Conservation (phyloP, 2,797 vertebrate species). For the Enteromius thamalakanensis region DNA sequence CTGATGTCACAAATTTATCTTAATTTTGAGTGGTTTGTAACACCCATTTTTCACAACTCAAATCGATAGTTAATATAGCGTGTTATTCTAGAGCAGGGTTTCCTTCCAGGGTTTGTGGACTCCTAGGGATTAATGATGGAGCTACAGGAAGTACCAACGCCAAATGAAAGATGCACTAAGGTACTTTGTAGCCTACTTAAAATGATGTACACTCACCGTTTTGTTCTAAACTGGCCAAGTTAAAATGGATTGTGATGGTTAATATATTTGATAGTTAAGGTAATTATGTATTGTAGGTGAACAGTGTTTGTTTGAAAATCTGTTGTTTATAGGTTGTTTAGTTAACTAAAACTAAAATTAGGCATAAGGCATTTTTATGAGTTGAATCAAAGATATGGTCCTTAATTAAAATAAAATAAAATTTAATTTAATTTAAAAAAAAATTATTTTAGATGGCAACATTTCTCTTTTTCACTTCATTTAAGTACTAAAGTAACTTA, state of each 20-base stretch:
- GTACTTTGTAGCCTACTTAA: not conserved
- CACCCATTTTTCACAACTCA: not conserved
- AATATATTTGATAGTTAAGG: not conserved
- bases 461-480: not conserved
- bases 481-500: not conserved
- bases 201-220: not conserved
- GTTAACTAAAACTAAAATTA: not conserved
- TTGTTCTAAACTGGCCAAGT: not conserved
- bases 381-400: not conserved
- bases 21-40: not conserved
- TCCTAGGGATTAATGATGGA: not conserved
- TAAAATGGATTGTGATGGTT: not conserved
- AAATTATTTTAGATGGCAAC: not conserved
- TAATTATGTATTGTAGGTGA: not conserved
- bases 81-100: slow-evolving; percentile 1
- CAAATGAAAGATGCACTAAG: not conserved
- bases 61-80: not conserved
- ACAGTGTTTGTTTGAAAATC: not conserved
- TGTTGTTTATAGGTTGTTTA: too few species aligned
- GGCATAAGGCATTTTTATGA: too few species aligned
- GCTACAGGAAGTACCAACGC: not conserved
- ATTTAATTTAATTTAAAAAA: not conserved
- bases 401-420: not conserved
- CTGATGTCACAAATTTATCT: not conserved
- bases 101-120: not conserved